Evolutionary conservation across 2,113 vertebrate species (phyloP), one percentile per base, ranked within the genome.

Genomic region (Plecotus auritus): DNA sequence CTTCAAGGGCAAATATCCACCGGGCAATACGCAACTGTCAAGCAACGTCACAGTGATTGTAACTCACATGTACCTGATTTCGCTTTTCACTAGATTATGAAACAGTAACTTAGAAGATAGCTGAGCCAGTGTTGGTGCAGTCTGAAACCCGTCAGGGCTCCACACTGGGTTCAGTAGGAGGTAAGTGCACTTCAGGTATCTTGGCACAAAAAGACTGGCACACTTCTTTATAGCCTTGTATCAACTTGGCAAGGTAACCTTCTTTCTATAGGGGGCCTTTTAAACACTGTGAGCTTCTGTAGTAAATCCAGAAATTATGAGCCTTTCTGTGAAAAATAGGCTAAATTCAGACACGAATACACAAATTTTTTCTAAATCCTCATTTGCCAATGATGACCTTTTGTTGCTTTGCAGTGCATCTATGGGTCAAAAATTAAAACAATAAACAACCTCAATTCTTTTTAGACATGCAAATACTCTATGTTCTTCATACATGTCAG

Each of bases 181-280:
- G 61, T 42, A 72, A 94, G 23, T 16, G n/a, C 90, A 56, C 40
- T 13, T 81, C 42, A 85, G 81, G 14, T 87, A 49, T 73, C 13
- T 90, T 97, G 96, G 49, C 90, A 94, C 86, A 77, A 16, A 94
- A 73, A 85, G 76, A 40, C 1, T 94, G 90, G 49, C 56, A 92
- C 4, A 0, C 84, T 14, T 90, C 90, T 94, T 97, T 88, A 88
- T 89, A 91, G 82, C 85, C 78, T 91, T 96, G 69, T 94, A 92
- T 59, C 67, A 73, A 32, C 51, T 86, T 95, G 87, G 56, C 51
- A 90, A 82, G 77, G 90, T 81, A 91, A 88, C 13, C 56, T 94
- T 89, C 67, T 89, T 83, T 69, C 96, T 89, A 0, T 74, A 82
- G n/a, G 47, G 77, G 83, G 22, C 14, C 95, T 54, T 86, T 93